Evolutionary conservation across 1,140 invertebrate genomes (phyloP).

Genomic region (Drosophila lowei): DNA sequence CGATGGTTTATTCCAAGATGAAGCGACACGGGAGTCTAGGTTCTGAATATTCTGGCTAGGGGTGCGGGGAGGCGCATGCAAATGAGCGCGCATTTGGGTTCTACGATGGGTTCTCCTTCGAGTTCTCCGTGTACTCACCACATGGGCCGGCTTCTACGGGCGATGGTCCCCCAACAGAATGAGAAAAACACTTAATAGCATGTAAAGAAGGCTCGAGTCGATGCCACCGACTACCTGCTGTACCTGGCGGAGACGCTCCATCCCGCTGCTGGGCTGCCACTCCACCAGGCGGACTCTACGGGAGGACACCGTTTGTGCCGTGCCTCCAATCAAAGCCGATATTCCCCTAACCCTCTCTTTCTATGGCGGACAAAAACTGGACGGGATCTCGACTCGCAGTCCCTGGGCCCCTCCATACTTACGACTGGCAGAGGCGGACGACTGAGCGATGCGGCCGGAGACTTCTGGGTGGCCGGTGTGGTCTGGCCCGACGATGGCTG

Average conservation of each 20-base stretch:
- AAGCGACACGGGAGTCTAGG: constrained; percentile 22
- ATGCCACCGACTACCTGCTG: background rate
- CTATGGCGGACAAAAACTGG: background rate
- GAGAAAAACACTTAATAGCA: constrained; percentile 65
- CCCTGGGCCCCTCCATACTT: constrained; percentile 61
- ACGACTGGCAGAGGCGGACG: constrained; percentile 87
- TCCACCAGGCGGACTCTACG: no score
- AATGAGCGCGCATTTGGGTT: constrained; percentile 58
- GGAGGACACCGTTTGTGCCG: no score
- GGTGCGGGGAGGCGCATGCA: constrained; percentile 54
- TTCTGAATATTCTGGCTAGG: constrained; percentile 13
- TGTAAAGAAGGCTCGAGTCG: constrained; percentile 7
- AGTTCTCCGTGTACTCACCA: constrained; percentile 65
- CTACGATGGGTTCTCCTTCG: constrained; percentile 12
- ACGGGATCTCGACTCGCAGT: background rate
- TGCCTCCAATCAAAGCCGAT: constrained; percentile 16
- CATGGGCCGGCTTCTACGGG: constrained; percentile 75
- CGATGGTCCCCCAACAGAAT: constrained; percentile 47
- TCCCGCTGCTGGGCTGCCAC: background rate
- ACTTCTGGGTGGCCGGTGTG: constrained; percentile 76
- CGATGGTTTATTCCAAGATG: constrained; percentile 17
- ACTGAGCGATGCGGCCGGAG: constrained; percentile 69
- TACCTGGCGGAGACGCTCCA: background rate
- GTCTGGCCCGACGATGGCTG: constrained; percentile 58
- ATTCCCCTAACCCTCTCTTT: background rate